Percentiles rank a stretch among this genome's conserved stretches.
Conservation (phyloP, 1,140 invertebrate species). For the Lepidurus apus region DNA sequence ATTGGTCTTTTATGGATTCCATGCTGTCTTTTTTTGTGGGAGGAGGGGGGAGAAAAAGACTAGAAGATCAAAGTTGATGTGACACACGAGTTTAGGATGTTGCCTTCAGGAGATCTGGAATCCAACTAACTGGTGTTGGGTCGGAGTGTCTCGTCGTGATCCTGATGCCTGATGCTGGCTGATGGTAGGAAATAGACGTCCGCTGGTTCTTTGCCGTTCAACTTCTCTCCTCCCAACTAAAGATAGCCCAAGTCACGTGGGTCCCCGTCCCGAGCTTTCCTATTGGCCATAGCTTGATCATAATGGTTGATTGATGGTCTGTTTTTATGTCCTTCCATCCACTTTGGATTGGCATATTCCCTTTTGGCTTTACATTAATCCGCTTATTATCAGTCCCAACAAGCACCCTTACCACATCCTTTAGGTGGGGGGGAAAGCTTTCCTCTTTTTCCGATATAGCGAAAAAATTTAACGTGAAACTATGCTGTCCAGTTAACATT, state of each 20-base stretch:
- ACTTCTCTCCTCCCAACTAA: slow-evolving; percentile 14
- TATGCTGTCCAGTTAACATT: no score
- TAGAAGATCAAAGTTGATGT: neutral
- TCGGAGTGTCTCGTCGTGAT: slow-evolving; percentile 2
- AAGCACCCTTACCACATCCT: neutral
- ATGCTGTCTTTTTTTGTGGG: neutral
- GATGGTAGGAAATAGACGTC: neutral
- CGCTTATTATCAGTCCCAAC: neutral
- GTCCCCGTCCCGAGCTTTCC: slow-evolving; percentile 2
- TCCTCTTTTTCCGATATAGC: no score
- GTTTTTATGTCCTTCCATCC: neutral
- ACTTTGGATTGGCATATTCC: slow-evolving; percentile 5
- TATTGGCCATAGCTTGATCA: neutral
- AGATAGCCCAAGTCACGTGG: neutral
- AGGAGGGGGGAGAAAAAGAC: neutral
- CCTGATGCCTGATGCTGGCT: neutral
- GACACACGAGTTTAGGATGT: slow-evolving; percentile 11
- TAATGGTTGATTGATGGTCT: slow-evolving; percentile 17
- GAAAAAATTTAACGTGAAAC: no score
- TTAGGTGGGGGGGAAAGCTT: no score
- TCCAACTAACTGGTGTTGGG: slow-evolving; percentile 3
- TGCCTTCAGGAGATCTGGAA: neutral
- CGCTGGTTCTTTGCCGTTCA: neutral
- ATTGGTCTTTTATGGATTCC: neutral
- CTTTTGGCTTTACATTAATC: neutral